phyloP scores from a whole-genome alignment of 2,797 vertebrate species.

The Cirrhinus molitorella region DNA sequence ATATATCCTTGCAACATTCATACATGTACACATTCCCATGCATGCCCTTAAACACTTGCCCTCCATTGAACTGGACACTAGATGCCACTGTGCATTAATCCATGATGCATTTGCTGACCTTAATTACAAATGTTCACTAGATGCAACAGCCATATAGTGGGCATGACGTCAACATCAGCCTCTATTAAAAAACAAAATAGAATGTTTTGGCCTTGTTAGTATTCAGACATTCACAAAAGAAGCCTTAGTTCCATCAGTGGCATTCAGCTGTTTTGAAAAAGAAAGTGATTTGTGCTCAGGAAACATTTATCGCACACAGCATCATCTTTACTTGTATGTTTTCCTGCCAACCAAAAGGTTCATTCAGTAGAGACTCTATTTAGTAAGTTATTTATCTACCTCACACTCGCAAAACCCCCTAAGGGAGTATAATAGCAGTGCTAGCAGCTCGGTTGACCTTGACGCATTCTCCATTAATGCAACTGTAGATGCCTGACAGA shows the following conservation, averaged over 20 bases:
- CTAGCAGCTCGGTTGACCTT: constrained; percentile 23
- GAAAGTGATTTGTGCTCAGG: not conserved
- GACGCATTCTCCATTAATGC: not conserved
- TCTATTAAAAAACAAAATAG: not conserved
- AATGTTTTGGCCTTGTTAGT: not conserved
- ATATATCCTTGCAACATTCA: not conserved
- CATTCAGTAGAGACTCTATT: not conserved
- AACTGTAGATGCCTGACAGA: not conserved
- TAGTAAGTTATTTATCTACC: constrained; percentile 10
- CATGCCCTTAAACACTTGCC: not conserved
- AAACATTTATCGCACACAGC: not conserved
- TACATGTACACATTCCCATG: not conserved
- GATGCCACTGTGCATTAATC: constrained; percentile 53
- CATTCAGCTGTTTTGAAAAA: constrained; percentile 30
- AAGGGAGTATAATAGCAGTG: not conserved
- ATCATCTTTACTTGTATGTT: not conserved
- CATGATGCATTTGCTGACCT: constrained; percentile 8
- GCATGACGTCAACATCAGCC: not conserved
- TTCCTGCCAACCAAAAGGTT: not conserved
- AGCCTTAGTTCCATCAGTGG: not conserved
- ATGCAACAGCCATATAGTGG: not conserved
- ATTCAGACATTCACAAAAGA: constrained; percentile 18
- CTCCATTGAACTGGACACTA: constrained; percentile 57
- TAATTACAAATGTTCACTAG: not conserved
- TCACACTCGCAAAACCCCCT: not conserved